Conservation (phyloP, 1,140 invertebrate genomes). For the Episyrphus balteatus region DNA sequence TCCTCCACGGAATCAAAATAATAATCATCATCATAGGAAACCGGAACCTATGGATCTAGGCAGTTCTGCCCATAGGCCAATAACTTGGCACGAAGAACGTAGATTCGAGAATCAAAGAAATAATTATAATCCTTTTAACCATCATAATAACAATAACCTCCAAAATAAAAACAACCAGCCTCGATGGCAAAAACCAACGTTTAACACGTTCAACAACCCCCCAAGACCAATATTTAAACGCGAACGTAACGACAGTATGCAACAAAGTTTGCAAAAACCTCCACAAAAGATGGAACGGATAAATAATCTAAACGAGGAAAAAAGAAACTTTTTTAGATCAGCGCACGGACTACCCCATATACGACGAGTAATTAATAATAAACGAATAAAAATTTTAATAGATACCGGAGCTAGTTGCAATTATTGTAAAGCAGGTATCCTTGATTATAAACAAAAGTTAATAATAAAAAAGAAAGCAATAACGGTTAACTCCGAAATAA, state of each 20-base stretch:
- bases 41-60: not conserved
- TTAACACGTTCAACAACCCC: not conserved
- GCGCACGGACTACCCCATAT: not conserved
- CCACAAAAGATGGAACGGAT: not conserved
- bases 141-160: not conserved
- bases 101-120: too few species aligned
- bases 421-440: conserved; percentile 1
- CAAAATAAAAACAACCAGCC: too few species aligned
- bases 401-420: not conserved
- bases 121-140: too few species aligned
- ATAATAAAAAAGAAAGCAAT: too few species aligned
- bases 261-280: not conserved
- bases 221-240: not conserved
- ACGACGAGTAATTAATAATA: not conserved
- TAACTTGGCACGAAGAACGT: too few species aligned
- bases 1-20: not conserved
- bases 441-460: too few species aligned
- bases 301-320: not conserved
- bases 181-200: too few species aligned
- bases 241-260: too few species aligned
- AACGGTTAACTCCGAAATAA: too few species aligned
- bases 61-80: not conserved
- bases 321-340: not conserved
- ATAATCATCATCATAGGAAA: not conserved
- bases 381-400: not conserved